Percentiles rank a stretch among this genome's conserved stretches.
Evolutionary conservation across 2,113 vertebrate genomes (phyloP).

Genomic region (Corythornis vintsioides): DNA sequence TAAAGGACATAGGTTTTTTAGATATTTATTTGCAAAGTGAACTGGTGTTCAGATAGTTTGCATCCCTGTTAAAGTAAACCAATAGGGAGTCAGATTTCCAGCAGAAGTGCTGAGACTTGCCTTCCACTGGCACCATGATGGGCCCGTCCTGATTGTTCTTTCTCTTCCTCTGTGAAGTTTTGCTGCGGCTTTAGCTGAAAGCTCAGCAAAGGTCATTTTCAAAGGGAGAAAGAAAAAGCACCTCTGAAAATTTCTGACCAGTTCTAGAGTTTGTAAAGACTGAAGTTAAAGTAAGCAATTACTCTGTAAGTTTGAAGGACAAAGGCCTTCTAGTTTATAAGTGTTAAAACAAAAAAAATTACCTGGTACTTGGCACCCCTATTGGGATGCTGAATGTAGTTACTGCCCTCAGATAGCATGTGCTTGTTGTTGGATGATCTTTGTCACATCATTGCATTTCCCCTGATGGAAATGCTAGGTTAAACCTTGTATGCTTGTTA

Average conservation of each 20-base stretch:
- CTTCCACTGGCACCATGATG: background rate
- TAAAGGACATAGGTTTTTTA: background rate
- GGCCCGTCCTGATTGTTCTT: background rate
- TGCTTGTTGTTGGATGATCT: background rate
- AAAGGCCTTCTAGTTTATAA: background rate
- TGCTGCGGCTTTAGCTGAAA: background rate
- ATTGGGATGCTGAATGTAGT: background rate
- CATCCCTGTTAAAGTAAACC: conserved; percentile 15
- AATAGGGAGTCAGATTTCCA: background rate
- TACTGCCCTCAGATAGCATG: background rate
- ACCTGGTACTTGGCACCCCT: background rate
- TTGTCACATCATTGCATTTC: background rate
- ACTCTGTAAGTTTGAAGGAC: background rate
- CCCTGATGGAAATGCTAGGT: background rate
- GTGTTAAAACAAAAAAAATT: background rate
- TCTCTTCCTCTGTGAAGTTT: background rate
- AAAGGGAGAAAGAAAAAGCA: background rate
- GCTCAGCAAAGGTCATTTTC: background rate
- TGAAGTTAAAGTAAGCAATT: background rate
- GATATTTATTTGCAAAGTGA: background rate
- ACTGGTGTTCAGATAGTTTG: background rate
- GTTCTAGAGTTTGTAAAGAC: background rate
- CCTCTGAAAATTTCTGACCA: background rate
- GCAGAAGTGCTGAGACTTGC: background rate
- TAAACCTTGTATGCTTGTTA: background rate